Evolutionary conservation across 2,797 vertebrate genomes (phyloP), one percentile per base, ranked within the genome.

Genomic region (Apogon talboti): DNA sequence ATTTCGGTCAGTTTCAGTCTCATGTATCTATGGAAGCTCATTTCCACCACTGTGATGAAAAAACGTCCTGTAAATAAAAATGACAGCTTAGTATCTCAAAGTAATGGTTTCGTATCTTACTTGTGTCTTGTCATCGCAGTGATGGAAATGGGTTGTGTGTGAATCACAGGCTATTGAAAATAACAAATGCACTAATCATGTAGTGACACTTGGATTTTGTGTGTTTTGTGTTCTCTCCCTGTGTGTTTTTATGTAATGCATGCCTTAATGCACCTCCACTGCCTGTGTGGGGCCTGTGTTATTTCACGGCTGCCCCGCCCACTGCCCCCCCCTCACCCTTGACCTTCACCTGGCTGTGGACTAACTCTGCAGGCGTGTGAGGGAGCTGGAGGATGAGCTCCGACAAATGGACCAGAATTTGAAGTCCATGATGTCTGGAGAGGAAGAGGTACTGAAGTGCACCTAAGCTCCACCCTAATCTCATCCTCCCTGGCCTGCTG

Each of bases 361-460:
- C 91, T 93, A 93, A 93, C 92, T 80, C 65, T 65, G 61, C 91
- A 99, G 98, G 90, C 95, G 95, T 78, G 87, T 93, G 90, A 95
- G 95, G 91, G 95, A 97, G 77, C 92, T 98, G 91, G 96, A 97
- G 90, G 95, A 97, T 87, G 96, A 99, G 86, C 95, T 98, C 79
- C 94, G 92, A 90, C 95, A 96, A 84, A 96, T 98, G 97, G 98
- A 99, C 91, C 96, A 98, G 93, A 94, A 94, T 91, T 88, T 98
- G 92, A 99, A 99, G 94, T 96, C 96, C 88, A 94, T 98, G 94
- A 96, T 96, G 94, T 96, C 95, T 90, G 95, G 96, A 88, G 97
- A 99, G 89, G 98, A 99, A 91, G 95, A 99, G 98, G 98, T 99
- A 99, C 92, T 92, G 21, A 52, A 48, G 47, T 49, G 76, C 56